Percentiles rank a stretch among this genome's conserved stretches.
phyloP scores from a whole-genome alignment of 92 coral and sea anemone genomes.

The Palythoa caribaeorum region DNA sequence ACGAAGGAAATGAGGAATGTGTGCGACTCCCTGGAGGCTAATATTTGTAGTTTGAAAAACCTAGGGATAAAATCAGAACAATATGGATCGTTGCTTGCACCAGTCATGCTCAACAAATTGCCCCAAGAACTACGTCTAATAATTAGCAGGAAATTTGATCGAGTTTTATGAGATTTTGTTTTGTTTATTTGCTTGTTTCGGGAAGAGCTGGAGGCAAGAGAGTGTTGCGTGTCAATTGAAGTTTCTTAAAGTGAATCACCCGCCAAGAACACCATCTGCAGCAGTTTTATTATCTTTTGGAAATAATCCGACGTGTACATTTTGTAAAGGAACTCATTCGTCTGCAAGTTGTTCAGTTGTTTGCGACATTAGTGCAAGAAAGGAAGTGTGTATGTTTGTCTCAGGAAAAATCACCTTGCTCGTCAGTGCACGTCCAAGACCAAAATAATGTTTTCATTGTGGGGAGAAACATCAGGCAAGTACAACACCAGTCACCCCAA shows the following conservation, averaged over 20 bases:
- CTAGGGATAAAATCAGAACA: slow-evolving; percentile 53
- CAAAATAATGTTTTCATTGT: slow-evolving; percentile 45
- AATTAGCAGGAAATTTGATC: slow-evolving; percentile 54
- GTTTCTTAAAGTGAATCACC: slow-evolving; percentile 7
- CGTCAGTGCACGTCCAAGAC: slow-evolving; percentile 25
- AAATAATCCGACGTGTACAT: slow-evolving; percentile 29
- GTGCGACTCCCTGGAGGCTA: slow-evolving; percentile 49
- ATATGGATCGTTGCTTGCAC: slow-evolving; percentile 50
- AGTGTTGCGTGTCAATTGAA: slow-evolving; percentile 45
- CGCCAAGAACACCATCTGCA: slow-evolving; percentile 5
- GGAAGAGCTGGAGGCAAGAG: slow-evolving; percentile 58
- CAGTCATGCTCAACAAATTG: slow-evolving; percentile 48
- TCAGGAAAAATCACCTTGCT: slow-evolving; percentile 40
- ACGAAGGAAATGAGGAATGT: slow-evolving; percentile 33
- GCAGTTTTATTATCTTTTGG: slow-evolving; percentile 20
- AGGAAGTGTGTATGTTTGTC: slow-evolving; percentile 43
- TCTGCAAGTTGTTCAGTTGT: slow-evolving; percentile 46
- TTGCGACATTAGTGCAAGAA: slow-evolving; percentile 43
- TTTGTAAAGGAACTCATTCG: slow-evolving; percentile 42
- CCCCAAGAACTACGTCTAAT: slow-evolving; percentile 54
- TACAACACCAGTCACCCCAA: background rate
- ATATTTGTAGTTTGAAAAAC: slow-evolving; percentile 42
- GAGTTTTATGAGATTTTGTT: slow-evolving; percentile 44
- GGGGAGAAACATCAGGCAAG: slow-evolving; percentile 33
- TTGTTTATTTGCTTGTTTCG: slow-evolving; percentile 26